Evolutionary conservation across 2,113 vertebrate species (phyloP).

Genomic region (Sakesphorus luctuosus): DNA sequence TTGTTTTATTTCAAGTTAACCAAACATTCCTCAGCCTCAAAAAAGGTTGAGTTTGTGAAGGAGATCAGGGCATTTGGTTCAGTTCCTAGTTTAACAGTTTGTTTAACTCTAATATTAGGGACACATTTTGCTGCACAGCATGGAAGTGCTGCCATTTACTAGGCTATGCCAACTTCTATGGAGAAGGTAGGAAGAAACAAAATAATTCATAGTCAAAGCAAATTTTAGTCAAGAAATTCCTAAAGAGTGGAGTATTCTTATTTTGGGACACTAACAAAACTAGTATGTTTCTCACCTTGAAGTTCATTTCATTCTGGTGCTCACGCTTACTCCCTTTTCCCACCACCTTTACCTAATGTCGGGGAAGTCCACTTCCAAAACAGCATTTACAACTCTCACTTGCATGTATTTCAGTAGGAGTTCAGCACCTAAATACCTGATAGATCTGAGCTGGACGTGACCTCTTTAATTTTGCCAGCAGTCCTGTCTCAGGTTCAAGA

Average conservation of each 20-base stretch:
- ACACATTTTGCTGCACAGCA: background rate
- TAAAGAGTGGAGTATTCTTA: background rate
- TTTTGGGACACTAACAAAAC: background rate
- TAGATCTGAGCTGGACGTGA: background rate
- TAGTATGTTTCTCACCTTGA: background rate
- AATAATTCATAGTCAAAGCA: background rate
- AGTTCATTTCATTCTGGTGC: background rate
- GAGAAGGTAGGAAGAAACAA: background rate
- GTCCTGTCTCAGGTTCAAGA: background rate
- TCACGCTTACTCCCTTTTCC: background rate
- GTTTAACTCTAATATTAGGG: background rate
- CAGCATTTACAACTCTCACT: background rate
- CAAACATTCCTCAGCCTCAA: constrained; percentile 54
- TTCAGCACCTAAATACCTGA: background rate
- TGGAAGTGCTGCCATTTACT: background rate
- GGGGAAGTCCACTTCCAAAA: background rate
- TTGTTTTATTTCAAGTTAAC: constrained; percentile 57
- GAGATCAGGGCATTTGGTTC: constrained; percentile 29
- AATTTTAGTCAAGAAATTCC: background rate
- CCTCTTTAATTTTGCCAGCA: background rate
- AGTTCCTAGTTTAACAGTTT: constrained; percentile 56
- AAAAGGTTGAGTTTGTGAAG: constrained; percentile 38
- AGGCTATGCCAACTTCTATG: background rate
- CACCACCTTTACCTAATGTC: background rate
- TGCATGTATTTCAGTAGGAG: background rate